Percentiles rank a stretch among this genome's conserved stretches.
Evolutionary conservation across 2,797 vertebrate species (phyloP).

Genomic region (Catamblyrhynchus diadema): DNA sequence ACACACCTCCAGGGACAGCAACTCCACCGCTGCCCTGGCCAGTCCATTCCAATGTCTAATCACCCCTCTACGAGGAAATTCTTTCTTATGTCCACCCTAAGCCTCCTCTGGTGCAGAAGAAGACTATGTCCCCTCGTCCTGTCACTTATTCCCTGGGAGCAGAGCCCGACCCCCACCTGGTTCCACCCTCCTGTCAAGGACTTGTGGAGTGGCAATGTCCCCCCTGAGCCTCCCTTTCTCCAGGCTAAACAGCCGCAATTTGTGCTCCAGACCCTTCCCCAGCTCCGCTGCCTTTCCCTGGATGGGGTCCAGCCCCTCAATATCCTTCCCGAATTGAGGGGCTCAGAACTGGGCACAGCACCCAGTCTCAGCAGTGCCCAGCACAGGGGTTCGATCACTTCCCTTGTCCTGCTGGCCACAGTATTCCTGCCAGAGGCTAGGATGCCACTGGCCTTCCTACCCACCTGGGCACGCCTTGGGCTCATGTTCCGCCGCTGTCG

Average conservation of each 20-base stretch:
- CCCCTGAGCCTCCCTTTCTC: not conserved
- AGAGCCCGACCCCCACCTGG: not conserved
- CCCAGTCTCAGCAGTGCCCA: not conserved
- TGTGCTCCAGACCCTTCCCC: not conserved
- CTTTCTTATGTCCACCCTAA: not conserved
- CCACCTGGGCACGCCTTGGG: not conserved
- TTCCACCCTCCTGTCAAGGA: not conserved
- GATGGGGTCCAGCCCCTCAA: not conserved
- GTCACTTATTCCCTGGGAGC: not conserved
- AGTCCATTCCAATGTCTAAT: not conserved
- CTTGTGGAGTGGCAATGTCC: not conserved
- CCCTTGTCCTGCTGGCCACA: not conserved
- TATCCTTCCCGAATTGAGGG: too few species aligned
- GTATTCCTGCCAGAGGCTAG: not conserved
- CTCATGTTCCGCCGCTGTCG: not conserved
- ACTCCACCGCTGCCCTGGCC: not conserved
- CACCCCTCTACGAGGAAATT: accelerated
- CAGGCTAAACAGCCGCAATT: not conserved
- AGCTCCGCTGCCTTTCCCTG: not conserved
- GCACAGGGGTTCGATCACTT: not conserved
- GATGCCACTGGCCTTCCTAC: not conserved
- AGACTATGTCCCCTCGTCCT: not conserved
- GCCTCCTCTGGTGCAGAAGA: accelerated
- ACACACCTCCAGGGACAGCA: not conserved
- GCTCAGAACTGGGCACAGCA: not conserved